Conservation (phyloP, 2,113 vertebrate species). For the Burhinus bistriatus region DNA sequence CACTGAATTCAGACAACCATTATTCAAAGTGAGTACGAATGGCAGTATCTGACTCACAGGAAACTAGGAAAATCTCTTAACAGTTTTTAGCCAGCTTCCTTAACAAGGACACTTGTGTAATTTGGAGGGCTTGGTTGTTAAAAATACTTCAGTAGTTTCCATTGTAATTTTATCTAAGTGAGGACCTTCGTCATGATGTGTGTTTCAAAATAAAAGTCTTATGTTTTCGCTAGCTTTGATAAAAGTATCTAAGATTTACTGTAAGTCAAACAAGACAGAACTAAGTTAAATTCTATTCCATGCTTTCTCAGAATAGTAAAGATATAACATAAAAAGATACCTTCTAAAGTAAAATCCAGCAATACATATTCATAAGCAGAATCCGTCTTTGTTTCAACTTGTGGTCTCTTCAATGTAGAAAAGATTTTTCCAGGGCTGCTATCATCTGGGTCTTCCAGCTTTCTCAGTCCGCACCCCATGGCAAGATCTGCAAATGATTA, state of each 20-base stretch:
- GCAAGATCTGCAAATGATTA: constrained; percentile 70
- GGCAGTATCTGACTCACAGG: constrained; percentile 37
- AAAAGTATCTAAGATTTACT: not conserved
- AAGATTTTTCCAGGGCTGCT: constrained; percentile 98
- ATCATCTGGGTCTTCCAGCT: constrained; percentile 95
- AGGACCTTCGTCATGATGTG: not conserved
- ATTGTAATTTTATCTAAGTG: constrained; percentile 48
- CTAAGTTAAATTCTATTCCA: not conserved
- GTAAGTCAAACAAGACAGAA: not conserved
- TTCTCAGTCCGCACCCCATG: constrained; percentile 97
- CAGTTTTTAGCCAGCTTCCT: constrained; percentile 37
- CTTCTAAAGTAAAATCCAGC: constrained; percentile 95
- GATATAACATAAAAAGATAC: constrained; percentile 68
- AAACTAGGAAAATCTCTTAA: constrained; percentile 16
- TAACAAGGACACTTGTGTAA: constrained; percentile 34
- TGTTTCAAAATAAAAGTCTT: constrained; percentile 52
- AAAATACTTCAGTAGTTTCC: constrained; percentile 44
- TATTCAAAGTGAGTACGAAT: not conserved
- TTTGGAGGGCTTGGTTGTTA: not conserved
- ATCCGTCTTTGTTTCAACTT: constrained; percentile 92
- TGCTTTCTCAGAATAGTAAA: not conserved
- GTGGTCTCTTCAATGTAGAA: constrained; percentile 93
- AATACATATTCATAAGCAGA: constrained; percentile 90
- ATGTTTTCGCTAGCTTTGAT: not conserved
- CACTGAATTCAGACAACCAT: not conserved